phyloP scores from a whole-genome alignment of 2,113 vertebrate species.

The Oenanthe melanoleuca region DNA sequence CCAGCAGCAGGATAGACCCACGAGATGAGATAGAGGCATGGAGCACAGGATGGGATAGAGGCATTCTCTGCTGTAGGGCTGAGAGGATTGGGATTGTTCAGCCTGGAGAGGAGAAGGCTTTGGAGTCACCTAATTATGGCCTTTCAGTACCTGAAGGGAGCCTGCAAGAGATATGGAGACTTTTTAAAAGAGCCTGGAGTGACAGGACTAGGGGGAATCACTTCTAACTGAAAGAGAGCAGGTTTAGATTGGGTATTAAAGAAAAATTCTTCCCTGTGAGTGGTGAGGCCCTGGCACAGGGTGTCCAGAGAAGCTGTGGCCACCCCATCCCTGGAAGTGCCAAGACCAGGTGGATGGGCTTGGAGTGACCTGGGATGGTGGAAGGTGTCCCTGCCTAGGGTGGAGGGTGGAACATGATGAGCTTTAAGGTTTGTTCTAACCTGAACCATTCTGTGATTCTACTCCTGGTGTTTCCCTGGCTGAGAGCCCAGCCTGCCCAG shows the following conservation, averaged over 20 bases:
- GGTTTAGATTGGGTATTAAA: not conserved
- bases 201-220: not conserved
- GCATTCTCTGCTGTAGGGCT: not conserved
- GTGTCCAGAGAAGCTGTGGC: not conserved
- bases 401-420: accelerated
- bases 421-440: not conserved
- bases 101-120: not conserved
- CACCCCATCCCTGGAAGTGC: not conserved
- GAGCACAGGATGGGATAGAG: not conserved
- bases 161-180: not conserved
- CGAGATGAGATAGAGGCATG: not conserved
- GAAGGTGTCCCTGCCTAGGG: not conserved
- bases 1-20: not conserved
- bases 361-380: not conserved
- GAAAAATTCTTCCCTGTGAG: not conserved
- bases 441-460: not conserved
- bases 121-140: not conserved
- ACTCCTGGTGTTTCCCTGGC: not conserved
- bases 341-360: not conserved
- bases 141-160: not conserved
- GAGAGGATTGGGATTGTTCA: not conserved
- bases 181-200: not conserved
- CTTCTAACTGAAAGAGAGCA: not conserved
- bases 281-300: not conserved
- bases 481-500: not conserved